Base-by-base conservation (phyloP, 2,797 vertebrate species). In the Denticeps clupeoides region DNA sequence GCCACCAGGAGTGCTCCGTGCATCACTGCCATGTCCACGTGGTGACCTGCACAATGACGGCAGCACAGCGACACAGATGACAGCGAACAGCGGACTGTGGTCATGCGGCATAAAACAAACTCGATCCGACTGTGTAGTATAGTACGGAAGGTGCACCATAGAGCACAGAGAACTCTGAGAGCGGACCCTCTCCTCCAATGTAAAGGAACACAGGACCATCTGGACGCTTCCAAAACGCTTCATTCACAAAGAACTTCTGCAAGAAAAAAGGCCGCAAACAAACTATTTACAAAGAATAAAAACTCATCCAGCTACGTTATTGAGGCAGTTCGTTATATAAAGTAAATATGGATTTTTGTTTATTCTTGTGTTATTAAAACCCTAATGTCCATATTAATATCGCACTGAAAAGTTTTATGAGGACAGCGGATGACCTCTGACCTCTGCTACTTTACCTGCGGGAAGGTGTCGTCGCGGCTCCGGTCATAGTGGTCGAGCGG, bases 121-220 rank as follows among this genome's bases (percentile, higher is more conserved):
- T 15, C 42, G 3, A 13, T 7, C 13, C 10, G 11, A 7, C 22
- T 28, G 42, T 16, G 6, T 35, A 4, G 11, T 38, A 40, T 10
- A 16, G 19, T 4, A 8, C n/a, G n/a, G n/a, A n/a, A 3, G 3
- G 55, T 35, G 1, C 68, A 89, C 89, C 88, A 60, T 64, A 49
- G 23, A 82, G 59, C 9, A 89, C 73, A 2, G 75, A 79, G 35
- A 63, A 77, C 15, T 75, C 62, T 2, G 64, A 74, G 2, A 90
- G 58, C 13, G 78, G 63, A 5, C 73, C 56, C 56, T 91, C 89
- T 1, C 89, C 88, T 3, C 81, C 87, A 0, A 91, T 74, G 55
- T 71, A 87, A 52, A 92, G 82, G 63, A 91, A 89, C 19, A 92
- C 74, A 0, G 89, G 89, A 5, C 85, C 86, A 3, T 65, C 21